phyloP scores from a whole-genome alignment of 2,797 vertebrate species.

The Siniperca scherzeri region DNA sequence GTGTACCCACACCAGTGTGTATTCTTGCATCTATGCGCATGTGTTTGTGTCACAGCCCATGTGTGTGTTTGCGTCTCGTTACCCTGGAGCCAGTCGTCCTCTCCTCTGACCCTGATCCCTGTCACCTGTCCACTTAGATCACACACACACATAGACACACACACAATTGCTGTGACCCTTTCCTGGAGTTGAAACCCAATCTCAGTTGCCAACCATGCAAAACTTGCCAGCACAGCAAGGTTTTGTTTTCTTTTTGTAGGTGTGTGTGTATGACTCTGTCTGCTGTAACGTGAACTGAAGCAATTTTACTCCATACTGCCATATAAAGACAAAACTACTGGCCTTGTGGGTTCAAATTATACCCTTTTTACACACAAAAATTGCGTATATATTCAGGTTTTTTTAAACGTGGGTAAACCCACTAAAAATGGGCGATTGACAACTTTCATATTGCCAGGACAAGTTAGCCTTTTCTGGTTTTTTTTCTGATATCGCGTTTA shows the following conservation, averaged over 20 bases:
- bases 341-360: slow-evolving; percentile 12
- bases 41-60: slow-evolving; percentile 40
- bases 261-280: slow-evolving; percentile 43
- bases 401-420: too few relatives aligned
- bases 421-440: too few relatives aligned
- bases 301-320: slow-evolving; percentile 3
- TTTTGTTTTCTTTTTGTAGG: slow-evolving; percentile 65
- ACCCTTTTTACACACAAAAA: too few relatives aligned
- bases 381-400: too few relatives aligned
- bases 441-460: too few relatives aligned
- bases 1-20: slow-evolving; percentile 24
- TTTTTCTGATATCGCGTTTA: too few relatives aligned
- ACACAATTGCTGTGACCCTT: slow-evolving; percentile 72
- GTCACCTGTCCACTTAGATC: slow-evolving; percentile 86
- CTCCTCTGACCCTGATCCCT: slow-evolving; percentile 79
- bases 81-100: slow-evolving; percentile 76
- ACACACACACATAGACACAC: slow-evolving; percentile 48
- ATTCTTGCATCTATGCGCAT: slow-evolving; percentile 22
- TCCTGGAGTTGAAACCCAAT: slow-evolving; percentile 77
- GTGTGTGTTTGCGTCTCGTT: slow-evolving; percentile 64
- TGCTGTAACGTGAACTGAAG: slow-evolving; percentile 44
- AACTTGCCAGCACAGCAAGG: slow-evolving; percentile 72
- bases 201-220: slow-evolving; percentile 69
- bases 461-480: too few relatives aligned
- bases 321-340: slow-evolving; percentile 30